phyloP scores from a whole-genome alignment of 1,140 invertebrate genomes.

The Eurosta solidaginis region DNA sequence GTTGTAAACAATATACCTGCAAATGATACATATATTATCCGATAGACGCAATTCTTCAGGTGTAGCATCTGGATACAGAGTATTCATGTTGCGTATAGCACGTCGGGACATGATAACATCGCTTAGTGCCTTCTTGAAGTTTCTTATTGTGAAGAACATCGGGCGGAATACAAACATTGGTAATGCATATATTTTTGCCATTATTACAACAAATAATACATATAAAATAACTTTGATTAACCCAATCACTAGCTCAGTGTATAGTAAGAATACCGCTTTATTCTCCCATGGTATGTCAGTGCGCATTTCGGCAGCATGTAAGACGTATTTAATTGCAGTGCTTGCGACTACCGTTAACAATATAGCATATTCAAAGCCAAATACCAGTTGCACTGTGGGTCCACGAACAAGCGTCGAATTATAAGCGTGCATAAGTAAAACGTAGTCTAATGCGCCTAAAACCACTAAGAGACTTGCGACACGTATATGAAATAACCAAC shows the following conservation, averaged over 20 bases:
- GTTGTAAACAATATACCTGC: slow-evolving; percentile 63
- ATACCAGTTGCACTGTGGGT: slow-evolving; percentile 96
- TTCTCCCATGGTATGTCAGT: slow-evolving; percentile 99
- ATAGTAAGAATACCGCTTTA: slow-evolving; percentile 96
- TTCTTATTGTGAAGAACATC: slow-evolving; percentile 97
- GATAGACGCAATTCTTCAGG: slow-evolving; percentile 89
- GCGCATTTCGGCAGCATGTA: slow-evolving; percentile 92
- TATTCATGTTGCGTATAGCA: slow-evolving; percentile 98
- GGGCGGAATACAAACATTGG: slow-evolving; percentile 98
- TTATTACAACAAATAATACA: slow-evolving; percentile 91
- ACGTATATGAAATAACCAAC: slow-evolving; percentile 92
- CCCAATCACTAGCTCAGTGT: slow-evolving; percentile 95
- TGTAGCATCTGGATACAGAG: slow-evolving; percentile 95
- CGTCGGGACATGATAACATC: slow-evolving; percentile 96
- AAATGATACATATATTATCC: slow-evolving; percentile 99
- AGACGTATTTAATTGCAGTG: slow-evolving; percentile 92
- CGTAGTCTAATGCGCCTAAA: slow-evolving; percentile 81
- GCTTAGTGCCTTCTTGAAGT: slow-evolving; percentile 97
- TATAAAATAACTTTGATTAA: slow-evolving; percentile 89
- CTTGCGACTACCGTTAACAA: slow-evolving; percentile 92
- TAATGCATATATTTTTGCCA: slow-evolving; percentile 97
- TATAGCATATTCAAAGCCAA: slow-evolving; percentile 99
- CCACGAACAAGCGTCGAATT: slow-evolving; percentile 92
- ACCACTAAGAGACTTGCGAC: slow-evolving; percentile 84
- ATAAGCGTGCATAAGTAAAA: slow-evolving; percentile 94